phyloP scores from a whole-genome alignment of 2,888 invertebrate species.

The Brachypterus glaber region DNA sequence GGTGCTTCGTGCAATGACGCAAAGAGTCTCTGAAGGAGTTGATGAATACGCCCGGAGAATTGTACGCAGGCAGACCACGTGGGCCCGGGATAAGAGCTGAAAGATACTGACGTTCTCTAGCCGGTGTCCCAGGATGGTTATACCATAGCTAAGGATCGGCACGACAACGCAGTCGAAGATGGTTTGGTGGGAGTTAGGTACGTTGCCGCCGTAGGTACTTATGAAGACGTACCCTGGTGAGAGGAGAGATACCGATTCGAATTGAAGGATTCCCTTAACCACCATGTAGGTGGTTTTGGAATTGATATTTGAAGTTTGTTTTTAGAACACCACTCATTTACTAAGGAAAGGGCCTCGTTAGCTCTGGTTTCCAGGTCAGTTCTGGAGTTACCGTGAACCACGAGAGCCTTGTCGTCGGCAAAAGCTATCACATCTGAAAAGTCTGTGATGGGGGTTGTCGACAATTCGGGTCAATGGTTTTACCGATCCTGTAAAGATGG shows the following conservation, averaged over 20 bases:
- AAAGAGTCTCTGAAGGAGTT: slow-evolving; percentile 4
- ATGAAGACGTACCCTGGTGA: background rate
- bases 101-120: slow-evolving; percentile 2
- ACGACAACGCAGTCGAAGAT: slow-evolving; percentile 5
- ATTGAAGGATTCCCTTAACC: background rate
- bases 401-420: slow-evolving; percentile 2
- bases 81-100: background rate
- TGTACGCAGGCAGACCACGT: slow-evolving; percentile 1
- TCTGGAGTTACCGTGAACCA: slow-evolving; percentile 1
- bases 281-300: slow-evolving; percentile 2
- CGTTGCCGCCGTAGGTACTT: background rate
- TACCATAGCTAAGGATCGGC: slow-evolving; percentile 4
- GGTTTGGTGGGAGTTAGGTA: background rate
- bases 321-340: slow-evolving; percentile 1
- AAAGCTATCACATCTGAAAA: no score
- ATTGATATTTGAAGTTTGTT: slow-evolving; percentile 4
- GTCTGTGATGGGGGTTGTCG: no score
- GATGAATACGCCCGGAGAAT: background rate
- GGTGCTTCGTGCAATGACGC: slow-evolving; percentile 1
- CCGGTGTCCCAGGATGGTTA: slow-evolving; percentile 2
- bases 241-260: background rate
- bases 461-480: no score
- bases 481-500: no score
- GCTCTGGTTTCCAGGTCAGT: background rate
- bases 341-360: background rate